Percentiles rank a stretch among this genome's conserved stretches.
These are phyloP conservation scores for Chionodraco myersi DNA, from an alignment of 2,113 vertebrate genomes.

Conservation along the genomic window DNA sequence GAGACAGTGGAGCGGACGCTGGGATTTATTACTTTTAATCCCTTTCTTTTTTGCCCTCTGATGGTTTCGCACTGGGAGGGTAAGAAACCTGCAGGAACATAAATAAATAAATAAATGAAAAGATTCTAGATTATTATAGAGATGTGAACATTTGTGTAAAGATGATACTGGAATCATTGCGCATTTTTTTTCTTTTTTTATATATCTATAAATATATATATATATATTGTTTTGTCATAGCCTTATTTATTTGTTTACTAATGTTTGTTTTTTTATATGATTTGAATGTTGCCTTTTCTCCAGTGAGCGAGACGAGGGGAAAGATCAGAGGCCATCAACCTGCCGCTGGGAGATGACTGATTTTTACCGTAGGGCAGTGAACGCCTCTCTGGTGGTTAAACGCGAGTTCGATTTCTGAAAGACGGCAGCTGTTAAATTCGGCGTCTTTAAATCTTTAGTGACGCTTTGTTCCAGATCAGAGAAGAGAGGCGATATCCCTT, in stretches of 20 bases:
- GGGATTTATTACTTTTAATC: too few species aligned
- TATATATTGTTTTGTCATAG: constrained; percentile 73
- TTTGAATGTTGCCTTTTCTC: constrained; percentile 80
- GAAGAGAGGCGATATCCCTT: too few species aligned
- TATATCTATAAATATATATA: constrained; percentile 71
- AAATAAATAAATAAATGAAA: constrained; percentile 26
- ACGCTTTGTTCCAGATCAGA: not conserved
- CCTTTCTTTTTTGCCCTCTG: not conserved
- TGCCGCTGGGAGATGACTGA: not conserved
- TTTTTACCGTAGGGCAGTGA: not conserved
- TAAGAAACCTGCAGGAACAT: constrained; percentile 22
- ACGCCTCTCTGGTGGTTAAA: not conserved
- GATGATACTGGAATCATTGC: constrained; percentile 81
- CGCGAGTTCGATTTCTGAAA: not conserved
- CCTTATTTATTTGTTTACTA: constrained; percentile 85
- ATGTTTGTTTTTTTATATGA: constrained; percentile 59
- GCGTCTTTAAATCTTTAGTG: not conserved
- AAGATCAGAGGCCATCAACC: not conserved
- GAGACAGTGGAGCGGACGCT: not conserved
- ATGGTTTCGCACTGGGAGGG: not conserved
- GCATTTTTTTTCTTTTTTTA: constrained; percentile 66
- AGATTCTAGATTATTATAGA: constrained; percentile 57
- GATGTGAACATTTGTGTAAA: constrained; percentile 76
- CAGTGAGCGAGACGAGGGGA: constrained; percentile 13
- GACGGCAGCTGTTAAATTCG: not conserved